A percentile compares a stretch with the other conserved stretches of the same genome.
These are phyloP conservation scores for Stictonetta naevosa DNA, from an alignment of 2,113 vertebrate species.

Conservation along the genomic window DNA sequence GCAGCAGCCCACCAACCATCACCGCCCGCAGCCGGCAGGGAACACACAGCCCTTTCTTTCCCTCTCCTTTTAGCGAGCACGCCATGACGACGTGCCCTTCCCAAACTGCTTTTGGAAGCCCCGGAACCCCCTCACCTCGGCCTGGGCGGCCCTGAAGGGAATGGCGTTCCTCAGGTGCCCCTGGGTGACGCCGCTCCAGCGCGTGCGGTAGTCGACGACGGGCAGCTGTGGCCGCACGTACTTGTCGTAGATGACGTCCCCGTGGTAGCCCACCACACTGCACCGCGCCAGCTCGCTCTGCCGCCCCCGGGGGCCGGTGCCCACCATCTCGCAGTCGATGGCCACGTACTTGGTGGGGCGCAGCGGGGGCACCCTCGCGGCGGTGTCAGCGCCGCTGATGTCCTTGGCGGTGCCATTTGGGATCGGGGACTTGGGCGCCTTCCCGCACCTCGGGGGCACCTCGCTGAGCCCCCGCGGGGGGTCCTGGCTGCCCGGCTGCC, in stretches of 20 bases:
- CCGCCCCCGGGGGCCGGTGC: slow-evolving; percentile 86
- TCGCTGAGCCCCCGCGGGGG: rapidly evolving
- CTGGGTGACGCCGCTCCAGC: slow-evolving; percentile 91
- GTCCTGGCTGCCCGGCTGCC: neutral
- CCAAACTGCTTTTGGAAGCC: too few species aligned
- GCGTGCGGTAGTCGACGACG: slow-evolving; percentile 89
- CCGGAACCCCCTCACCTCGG: slow-evolving; percentile 69
- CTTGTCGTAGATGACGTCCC: slow-evolving; percentile 89
- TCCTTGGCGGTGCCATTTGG: neutral
- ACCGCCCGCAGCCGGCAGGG: neutral
- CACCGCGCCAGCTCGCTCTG: slow-evolving; percentile 91
- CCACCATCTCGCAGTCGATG: slow-evolving; percentile 98
- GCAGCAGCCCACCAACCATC: neutral
- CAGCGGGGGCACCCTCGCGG: neutral
- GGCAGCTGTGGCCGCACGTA: slow-evolving; percentile 84
- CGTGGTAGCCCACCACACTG: slow-evolving; percentile 87
- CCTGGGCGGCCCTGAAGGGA: slow-evolving; percentile 84
- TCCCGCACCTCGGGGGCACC: rapidly evolving
- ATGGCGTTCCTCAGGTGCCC: slow-evolving; percentile 83
- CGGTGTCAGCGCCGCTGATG: slow-evolving; percentile 46
- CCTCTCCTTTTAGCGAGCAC: too few species aligned
- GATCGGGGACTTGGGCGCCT: neutral
- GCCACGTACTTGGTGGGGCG: slow-evolving; percentile 79
- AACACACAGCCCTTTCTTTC: neutral
- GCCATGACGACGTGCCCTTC: too few species aligned